phyloP scores from a whole-genome alignment of 2,113 vertebrate species.

The Hucho hucho region DNA sequence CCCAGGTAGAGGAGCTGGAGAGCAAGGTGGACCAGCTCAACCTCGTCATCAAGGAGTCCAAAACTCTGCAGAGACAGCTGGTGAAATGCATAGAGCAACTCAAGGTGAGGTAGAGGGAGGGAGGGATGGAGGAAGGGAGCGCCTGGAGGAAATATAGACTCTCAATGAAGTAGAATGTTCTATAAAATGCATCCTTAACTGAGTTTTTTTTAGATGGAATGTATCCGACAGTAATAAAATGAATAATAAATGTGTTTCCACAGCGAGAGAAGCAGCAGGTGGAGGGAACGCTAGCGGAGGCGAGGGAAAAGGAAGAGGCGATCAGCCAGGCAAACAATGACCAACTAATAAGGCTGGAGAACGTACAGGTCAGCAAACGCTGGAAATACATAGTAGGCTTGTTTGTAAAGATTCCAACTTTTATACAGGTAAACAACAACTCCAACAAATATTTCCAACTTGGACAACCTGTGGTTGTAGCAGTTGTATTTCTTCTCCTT shows the following conservation, averaged over 20 bases:
- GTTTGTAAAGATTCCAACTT: neutral
- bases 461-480: neutral
- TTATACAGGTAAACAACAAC: neutral
- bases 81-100: slow-evolving; percentile 65
- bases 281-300: slow-evolving; percentile 70
- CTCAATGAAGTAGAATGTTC: no score
- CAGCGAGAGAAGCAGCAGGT: slow-evolving; percentile 82
- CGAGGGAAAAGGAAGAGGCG: slow-evolving; percentile 79
- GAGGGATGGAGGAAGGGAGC: no score
- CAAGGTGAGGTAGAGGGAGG: slow-evolving; percentile 47
- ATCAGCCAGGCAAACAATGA: slow-evolving; percentile 69
- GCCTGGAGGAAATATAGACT: no score
- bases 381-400: neutral
- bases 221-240: no score
- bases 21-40: slow-evolving; percentile 65
- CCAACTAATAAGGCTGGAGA: slow-evolving; percentile 79
- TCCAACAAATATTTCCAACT: neutral
- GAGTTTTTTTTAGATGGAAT: no score
- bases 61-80: slow-evolving; percentile 59
- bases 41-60: slow-evolving; percentile 55
- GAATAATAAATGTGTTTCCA: neutral
- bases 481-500: no score
- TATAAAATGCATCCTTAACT: no score
- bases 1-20: slow-evolving; percentile 58
- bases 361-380: slow-evolving; percentile 73